These are phyloP conservation scores for Ladona fulva DNA, from an alignment of 1,140 invertebrate species.

Conservation along the genomic window DNA sequence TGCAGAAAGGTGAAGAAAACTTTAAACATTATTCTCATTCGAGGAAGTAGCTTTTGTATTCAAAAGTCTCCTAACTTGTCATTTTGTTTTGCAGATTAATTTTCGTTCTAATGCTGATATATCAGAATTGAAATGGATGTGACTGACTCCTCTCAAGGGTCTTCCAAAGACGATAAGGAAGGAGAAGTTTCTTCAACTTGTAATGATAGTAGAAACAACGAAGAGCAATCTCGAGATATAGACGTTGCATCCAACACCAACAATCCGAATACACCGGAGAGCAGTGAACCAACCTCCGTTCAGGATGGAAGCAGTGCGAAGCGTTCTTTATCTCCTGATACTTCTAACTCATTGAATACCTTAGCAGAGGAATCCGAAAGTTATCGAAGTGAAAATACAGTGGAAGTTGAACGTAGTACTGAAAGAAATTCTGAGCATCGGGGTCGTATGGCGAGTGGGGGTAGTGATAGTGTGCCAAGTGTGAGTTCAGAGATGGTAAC, in stretches of 20 bases:
- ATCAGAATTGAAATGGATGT: not conserved
- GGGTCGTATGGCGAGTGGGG: not conserved
- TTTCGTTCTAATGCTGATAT: not conserved
- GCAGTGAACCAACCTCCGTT: not conserved
- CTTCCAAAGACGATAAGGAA: not conserved
- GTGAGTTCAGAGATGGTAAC: not conserved
- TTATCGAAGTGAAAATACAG: not conserved
- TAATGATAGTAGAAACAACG: not conserved
- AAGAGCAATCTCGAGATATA: not conserved
- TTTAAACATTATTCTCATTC: no score
- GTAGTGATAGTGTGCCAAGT: not conserved
- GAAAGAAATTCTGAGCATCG: not conserved
- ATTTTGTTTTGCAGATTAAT: not conserved
- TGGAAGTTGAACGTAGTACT: not conserved
- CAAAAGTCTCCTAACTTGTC: no score
- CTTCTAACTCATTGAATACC: not conserved
- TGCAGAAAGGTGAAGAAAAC: no score
- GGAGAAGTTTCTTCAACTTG: not conserved
- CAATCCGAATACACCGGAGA: not conserved
- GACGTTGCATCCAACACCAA: not conserved
- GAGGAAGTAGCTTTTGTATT: no score
- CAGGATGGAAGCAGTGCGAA: not conserved
- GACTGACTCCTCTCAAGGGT: not conserved
- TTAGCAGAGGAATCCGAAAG: not conserved
- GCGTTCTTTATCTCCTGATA: not conserved